Evolutionary conservation across 2,797 vertebrate genomes (phyloP).

Genomic region (Etheostoma nigrum): DNA sequence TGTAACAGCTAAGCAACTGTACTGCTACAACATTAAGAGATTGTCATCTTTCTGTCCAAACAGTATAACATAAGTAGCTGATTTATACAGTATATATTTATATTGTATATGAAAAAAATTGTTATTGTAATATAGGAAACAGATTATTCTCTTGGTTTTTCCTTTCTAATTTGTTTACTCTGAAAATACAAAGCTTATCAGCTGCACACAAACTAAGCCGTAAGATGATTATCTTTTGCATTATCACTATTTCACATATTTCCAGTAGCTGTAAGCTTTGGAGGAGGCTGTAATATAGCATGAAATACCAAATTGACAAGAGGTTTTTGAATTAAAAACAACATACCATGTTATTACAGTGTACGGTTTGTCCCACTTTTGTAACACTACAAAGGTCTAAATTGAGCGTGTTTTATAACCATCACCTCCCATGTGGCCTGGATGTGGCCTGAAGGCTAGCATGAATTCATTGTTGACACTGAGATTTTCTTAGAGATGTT

Average conservation of each 20-base stretch:
- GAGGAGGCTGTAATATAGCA: slow-evolving; percentile 42
- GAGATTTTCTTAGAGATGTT: background rate
- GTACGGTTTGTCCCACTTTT: slow-evolving; percentile 43
- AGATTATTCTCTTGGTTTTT: background rate
- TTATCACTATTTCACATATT: slow-evolving; percentile 52
- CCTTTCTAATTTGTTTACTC: slow-evolving; percentile 10
- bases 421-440: slow-evolving; percentile 7
- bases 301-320: slow-evolving; percentile 51
- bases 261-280: slow-evolving; percentile 31
- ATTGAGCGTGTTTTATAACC: slow-evolving; percentile 30
- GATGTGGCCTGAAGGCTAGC: slow-evolving; percentile 32
- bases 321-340: slow-evolving; percentile 53
- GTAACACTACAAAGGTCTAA: slow-evolving; percentile 26
- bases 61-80: background rate
- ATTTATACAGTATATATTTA: background rate
- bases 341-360: slow-evolving; percentile 43
- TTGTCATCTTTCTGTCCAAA: background rate
- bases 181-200: slow-evolving; percentile 34
- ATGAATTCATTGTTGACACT: slow-evolving; percentile 19
- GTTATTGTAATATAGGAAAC: background rate
- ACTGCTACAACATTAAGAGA: background rate
- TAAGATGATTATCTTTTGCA: slow-evolving; percentile 19
- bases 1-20: slow-evolving; percentile 4
- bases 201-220: slow-evolving; percentile 24
- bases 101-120: background rate